Evolutionary conservation across 2,888 invertebrate species (phyloP).

Genomic region (Lingula anatina): DNA sequence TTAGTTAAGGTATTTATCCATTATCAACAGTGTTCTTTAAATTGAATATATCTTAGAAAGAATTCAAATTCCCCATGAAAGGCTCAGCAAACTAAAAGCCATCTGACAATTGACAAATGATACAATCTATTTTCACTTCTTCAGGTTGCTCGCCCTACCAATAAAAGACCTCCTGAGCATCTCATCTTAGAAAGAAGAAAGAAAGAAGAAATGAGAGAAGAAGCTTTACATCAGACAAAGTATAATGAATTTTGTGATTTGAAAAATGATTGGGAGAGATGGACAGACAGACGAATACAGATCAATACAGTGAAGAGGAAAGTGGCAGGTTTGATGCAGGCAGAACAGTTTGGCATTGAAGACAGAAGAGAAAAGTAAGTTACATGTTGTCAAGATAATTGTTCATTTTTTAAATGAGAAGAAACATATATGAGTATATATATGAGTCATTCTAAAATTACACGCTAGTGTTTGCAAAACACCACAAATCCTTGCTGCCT

Average conservation of each 20-base stretch:
- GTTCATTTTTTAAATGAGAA: background rate
- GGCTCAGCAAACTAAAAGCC: no score
- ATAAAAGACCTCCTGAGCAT: conserved; percentile 40
- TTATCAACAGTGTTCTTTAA: no score
- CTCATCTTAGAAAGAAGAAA: conserved; percentile 38
- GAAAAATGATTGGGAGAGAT: conserved; percentile 46
- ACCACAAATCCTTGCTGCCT: no score
- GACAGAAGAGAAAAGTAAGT: conserved; percentile 44
- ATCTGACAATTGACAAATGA: no score
- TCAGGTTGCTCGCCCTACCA: conserved; percentile 41
- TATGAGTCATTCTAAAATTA: no score
- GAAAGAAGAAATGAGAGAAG: conserved; percentile 32
- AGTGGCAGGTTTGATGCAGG: conserved; percentile 31
- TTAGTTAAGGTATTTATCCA: no score
- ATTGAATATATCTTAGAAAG: no score
- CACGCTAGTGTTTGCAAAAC: no score
- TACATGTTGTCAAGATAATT: background rate
- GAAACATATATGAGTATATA: no score
- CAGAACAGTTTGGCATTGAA: conserved; percentile 37
- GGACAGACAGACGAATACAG: conserved; percentile 41
- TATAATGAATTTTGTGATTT: conserved; percentile 37
- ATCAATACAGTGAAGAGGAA: conserved; percentile 33
- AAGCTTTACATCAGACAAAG: conserved; percentile 30
- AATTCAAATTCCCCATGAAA: no score
- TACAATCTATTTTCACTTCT: no score